Base-by-base conservation (phyloP, 2,888 invertebrate genomes). In the Callinectes sapidus region DNA sequence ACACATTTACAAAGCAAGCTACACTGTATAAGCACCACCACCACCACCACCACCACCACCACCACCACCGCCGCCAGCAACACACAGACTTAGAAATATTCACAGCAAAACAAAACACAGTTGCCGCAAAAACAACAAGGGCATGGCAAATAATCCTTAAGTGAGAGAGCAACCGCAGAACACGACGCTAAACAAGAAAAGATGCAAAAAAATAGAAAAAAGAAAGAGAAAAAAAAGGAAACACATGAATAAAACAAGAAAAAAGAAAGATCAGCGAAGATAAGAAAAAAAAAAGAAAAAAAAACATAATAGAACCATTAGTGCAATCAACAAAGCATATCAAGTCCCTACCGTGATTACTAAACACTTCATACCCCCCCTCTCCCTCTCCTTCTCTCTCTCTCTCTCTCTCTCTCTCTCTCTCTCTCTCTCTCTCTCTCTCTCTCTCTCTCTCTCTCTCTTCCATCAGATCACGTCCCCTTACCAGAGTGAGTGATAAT, bases 211-310 rank as follows among this genome's bases (percentile, higher is more conserved):
- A 87, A 28, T 6, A 1, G n/a, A n/a, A 55, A 32, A 55, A 16
- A 55, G 55, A 55, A 32, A 55, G n/a, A 32, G n/a, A 28, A 87
- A 54, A 55, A 54, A 87, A 48, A 48, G 87, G 6, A 42, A 48
- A 42, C 13, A 55, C 16, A 48, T 42, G 8, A 35, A 86, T 5
- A n/a, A 48, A 16, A 66, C 3, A n/a, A 1, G n/a, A n/a, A 55
- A 32, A 55, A 16, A 55, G 55, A 55, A 32, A 55, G n/a, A 32
- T 6, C 28, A 77, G 77, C 28, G 28, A 88, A 54, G 55, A 54
- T 55, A 54, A 88, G 55, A 88, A 54, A 88, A 54, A 88, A 54
- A 88, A 54, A 88, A 28, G 5, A 28, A 77, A 28, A 81, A 32
- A 81, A 81, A 35, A 81, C 2, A 81, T 28, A 14, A 87, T 10